Evolutionary conservation across 1,140 invertebrate genomes (phyloP).

Genomic region (Pemphigus obesinymphae): DNA sequence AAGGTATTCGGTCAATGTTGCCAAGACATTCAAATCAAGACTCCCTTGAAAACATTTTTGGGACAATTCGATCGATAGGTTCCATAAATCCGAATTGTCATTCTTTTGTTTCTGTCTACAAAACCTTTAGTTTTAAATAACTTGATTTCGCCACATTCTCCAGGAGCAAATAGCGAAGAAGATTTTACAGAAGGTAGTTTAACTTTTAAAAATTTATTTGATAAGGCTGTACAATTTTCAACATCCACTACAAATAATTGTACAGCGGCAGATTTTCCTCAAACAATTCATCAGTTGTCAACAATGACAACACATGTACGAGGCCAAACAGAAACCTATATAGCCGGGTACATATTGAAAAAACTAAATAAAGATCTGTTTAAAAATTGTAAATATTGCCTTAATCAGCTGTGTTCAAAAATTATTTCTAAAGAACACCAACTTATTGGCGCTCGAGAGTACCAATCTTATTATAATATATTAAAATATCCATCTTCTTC

Average conservation of each 20-base stretch:
- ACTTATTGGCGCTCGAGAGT: neutral
- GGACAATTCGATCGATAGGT: neutral
- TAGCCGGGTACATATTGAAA: neutral
- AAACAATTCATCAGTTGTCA: neutral
- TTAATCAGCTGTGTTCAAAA: neutral
- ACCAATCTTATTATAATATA: neutral
- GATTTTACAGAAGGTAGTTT: neutral
- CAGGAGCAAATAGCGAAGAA: neutral
- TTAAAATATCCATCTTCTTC: neutral
- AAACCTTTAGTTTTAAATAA: neutral
- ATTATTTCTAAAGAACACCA: neutral
- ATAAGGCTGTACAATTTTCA: neutral
- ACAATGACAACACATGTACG: neutral
- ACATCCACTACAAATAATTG: neutral
- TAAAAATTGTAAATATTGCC: slow-evolving; percentile 1
- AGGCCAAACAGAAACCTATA: neutral
- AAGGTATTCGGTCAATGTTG: neutral
- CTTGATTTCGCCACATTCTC: neutral
- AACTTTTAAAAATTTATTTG: neutral
- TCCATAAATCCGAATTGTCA: neutral
- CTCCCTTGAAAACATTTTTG: neutral
- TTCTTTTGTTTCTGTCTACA: neutral
- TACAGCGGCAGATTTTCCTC: neutral
- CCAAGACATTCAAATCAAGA: neutral
- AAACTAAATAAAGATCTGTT: neutral